Percentiles rank a stretch among this genome's conserved stretches.
Conservation (phyloP, 2,113 vertebrate species). For the Pseudopipra pipra region DNA sequence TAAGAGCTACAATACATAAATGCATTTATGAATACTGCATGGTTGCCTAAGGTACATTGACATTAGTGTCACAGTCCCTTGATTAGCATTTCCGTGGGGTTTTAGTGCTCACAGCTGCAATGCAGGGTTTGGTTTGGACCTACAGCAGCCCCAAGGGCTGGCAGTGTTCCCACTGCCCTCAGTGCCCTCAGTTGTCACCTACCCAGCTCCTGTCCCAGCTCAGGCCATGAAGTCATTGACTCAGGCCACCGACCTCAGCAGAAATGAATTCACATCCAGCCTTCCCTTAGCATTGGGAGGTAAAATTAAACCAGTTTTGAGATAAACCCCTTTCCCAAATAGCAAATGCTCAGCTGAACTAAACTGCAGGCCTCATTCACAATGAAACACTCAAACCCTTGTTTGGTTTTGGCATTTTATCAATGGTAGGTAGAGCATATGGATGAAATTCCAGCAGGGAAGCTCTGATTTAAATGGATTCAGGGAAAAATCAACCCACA, state of each 20-base stretch:
- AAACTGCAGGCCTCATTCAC: neutral
- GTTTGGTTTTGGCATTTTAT: neutral
- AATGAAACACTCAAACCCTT: neutral
- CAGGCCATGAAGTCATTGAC: neutral
- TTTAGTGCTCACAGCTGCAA: neutral
- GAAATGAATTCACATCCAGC: neutral
- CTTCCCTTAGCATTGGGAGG: neutral
- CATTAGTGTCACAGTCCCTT: neutral
- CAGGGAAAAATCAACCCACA: neutral
- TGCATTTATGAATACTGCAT: neutral
- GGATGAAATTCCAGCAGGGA: neutral
- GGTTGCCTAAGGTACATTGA: neutral
- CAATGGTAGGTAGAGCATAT: accelerated
- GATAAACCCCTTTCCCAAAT: neutral
- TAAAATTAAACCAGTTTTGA: neutral
- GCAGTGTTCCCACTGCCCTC: neutral
- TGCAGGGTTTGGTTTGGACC: neutral
- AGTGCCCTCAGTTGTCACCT: neutral
- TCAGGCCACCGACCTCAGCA: neutral
- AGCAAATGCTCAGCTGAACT: neutral
- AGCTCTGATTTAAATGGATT: neutral
- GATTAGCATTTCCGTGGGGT: neutral
- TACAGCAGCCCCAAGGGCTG: neutral
- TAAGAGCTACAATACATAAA: neutral
- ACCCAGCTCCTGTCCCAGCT: neutral